Percentiles rank a stretch among this genome's conserved stretches.
Conservation (phyloP, 92 coral and sea anemone species). For the Actinernus sp. region DNA sequence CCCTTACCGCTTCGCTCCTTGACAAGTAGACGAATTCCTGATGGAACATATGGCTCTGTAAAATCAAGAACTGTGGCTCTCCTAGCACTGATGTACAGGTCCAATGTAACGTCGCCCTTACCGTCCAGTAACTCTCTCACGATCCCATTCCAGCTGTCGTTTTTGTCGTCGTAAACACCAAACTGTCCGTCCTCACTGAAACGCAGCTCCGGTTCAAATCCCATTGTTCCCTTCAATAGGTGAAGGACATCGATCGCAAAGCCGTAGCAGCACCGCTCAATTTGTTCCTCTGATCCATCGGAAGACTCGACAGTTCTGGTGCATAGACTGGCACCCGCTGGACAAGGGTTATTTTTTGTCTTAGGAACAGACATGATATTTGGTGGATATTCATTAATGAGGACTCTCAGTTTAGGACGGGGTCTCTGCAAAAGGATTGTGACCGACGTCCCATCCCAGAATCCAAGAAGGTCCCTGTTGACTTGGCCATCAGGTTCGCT, state of each 20-base stretch:
- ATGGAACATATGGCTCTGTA: slow-evolving; percentile 82
- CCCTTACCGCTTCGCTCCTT: slow-evolving; percentile 69
- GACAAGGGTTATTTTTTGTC: slow-evolving; percentile 60
- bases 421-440: slow-evolving; percentile 6
- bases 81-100: slow-evolving; percentile 80
- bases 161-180: slow-evolving; percentile 66
- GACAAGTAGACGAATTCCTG: slow-evolving; percentile 82
- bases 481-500: slow-evolving; percentile 22
- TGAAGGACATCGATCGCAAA: slow-evolving; percentile 80
- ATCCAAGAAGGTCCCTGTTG: slow-evolving; percentile 37
- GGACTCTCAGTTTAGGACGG: slow-evolving; percentile 49
- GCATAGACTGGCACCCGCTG: slow-evolving; percentile 55
- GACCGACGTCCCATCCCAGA: slow-evolving; percentile 62
- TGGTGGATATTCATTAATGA: slow-evolving; percentile 74
- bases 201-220: slow-evolving; percentile 49
- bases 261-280: slow-evolving; percentile 75
- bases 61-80: slow-evolving; percentile 80
- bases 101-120: slow-evolving; percentile 71
- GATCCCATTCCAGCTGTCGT: slow-evolving; percentile 84
- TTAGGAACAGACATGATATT: slow-evolving; percentile 74
- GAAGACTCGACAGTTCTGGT: slow-evolving; percentile 30
- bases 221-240: slow-evolving; percentile 30
- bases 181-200: slow-evolving; percentile 77
- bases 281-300: slow-evolving; percentile 13
- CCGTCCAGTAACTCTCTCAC: slow-evolving; percentile 63